phyloP scores from a whole-genome alignment of 1,140 invertebrate genomes.

The Oncopeltus fasciatus region DNA sequence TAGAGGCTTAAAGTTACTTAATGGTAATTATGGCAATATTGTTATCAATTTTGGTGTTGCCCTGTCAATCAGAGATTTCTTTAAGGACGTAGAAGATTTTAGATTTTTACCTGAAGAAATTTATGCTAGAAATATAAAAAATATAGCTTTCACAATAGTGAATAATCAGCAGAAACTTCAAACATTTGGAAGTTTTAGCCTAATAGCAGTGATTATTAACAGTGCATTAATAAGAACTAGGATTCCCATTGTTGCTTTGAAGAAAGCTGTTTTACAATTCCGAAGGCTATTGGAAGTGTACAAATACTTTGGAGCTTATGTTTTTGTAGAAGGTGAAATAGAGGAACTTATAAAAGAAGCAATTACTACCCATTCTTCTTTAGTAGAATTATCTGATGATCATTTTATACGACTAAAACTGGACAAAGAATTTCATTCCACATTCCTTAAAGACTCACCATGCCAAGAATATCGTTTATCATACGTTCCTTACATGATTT shows the following conservation, averaged over 20 bases:
- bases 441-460: background rate
- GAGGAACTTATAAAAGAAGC: too few species aligned
- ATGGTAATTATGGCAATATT: constrained; percentile 69
- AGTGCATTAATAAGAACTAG: constrained; percentile 26
- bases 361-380: too few species aligned
- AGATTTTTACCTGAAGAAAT: constrained; percentile 37
- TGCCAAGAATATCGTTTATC: too few species aligned
- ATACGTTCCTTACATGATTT: background rate
- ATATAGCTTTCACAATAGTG: constrained; percentile 44
- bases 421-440: background rate
- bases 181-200: too few species aligned
- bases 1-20: constrained; percentile 60
- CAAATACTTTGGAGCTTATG: constrained; percentile 59
- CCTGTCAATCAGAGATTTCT: constrained; percentile 51
- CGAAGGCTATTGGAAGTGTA: constrained; percentile 53
- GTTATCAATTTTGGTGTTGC: constrained; percentile 66
- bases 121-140: constrained; percentile 39
- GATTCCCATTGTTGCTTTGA: constrained; percentile 27
- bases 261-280: constrained; percentile 52
- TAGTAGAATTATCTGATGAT: too few species aligned
- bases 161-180: constrained; percentile 27
- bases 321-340: constrained; percentile 44
- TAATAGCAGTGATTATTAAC: background rate
- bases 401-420: too few species aligned
- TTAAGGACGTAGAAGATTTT: constrained; percentile 32